Evolutionary conservation across 1,140 invertebrate genomes (phyloP).

Genomic region (Carcinoscorpius rotundicauda): DNA sequence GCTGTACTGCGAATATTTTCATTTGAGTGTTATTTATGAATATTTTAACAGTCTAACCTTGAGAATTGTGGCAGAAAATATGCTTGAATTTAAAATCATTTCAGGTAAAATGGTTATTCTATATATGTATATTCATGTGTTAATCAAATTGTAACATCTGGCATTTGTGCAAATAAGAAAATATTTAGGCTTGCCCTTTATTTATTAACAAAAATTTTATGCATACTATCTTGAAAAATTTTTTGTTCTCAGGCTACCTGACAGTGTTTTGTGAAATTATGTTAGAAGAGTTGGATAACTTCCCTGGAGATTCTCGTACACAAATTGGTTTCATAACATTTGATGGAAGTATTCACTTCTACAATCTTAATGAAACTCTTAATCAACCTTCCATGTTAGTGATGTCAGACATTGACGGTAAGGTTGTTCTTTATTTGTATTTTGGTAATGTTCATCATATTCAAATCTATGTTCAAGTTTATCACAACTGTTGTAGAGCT

Average conservation of each 20-base stretch:
- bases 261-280: slow-evolving; percentile 70
- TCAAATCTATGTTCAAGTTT: too few species aligned
- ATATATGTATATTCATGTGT: background rate
- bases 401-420: slow-evolving; percentile 83
- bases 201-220: slow-evolving; percentile 3
- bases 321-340: slow-evolving; percentile 90
- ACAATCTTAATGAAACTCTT: slow-evolving; percentile 72
- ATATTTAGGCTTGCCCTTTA: background rate
- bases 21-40: too few species aligned
- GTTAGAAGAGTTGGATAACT: slow-evolving; percentile 61
- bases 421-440: slow-evolving; percentile 20
- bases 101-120: background rate
- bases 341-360: slow-evolving; percentile 87
- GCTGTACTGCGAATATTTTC: too few species aligned
- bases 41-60: too few species aligned
- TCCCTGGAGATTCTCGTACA: slow-evolving; percentile 87
- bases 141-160: background rate
- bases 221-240: background rate
- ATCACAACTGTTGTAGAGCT: too few species aligned
- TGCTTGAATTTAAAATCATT: too few species aligned
- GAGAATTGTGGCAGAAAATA: too few species aligned
- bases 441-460: too few species aligned
- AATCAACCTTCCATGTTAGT: slow-evolving; percentile 84
- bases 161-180: background rate
- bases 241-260: slow-evolving; percentile 55